A percentile compares a stretch with the other conserved stretches of the same genome.
Conservation (phyloP, 1,140 invertebrate species). For the Heliconius melpomene region DNA sequence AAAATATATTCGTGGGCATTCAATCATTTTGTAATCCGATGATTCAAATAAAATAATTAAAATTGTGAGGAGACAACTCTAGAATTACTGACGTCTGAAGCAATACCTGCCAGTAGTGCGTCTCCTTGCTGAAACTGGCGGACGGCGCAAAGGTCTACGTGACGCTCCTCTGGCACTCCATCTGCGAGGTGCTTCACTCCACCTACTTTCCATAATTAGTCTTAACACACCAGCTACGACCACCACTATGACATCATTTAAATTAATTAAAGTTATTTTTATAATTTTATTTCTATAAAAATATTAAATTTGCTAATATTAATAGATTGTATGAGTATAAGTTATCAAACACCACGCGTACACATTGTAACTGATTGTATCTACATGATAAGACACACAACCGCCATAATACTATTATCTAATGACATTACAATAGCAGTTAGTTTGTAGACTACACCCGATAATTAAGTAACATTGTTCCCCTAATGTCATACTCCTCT, state of each 20-base stretch:
- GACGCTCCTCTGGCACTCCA: slow-evolving; percentile 71
- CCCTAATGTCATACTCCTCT: background rate
- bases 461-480: slow-evolving; percentile 8
- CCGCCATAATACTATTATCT: slow-evolving; percentile 26
- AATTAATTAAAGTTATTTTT: background rate
- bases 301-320: background rate
- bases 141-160: slow-evolving; percentile 59
- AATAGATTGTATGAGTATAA: background rate
- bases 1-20: background rate
- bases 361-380: slow-evolving; percentile 30
- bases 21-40: background rate
- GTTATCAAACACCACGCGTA: slow-evolving; percentile 27
- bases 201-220: slow-evolving; percentile 55
- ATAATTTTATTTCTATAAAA: background rate
- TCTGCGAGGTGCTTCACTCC: slow-evolving; percentile 68
- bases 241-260: slow-evolving; percentile 31
- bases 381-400: slow-evolving; percentile 34
- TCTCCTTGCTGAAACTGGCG: slow-evolving; percentile 67
- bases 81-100: background rate
- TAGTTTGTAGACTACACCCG: slow-evolving; percentile 3
- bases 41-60: background rate
- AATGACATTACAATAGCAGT: slow-evolving; percentile 11
- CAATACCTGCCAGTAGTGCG: slow-evolving; percentile 74
- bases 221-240: slow-evolving; percentile 37
- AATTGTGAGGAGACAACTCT: too few relatives aligned